Evolutionary conservation across 2,113 vertebrate genomes (phyloP).

Genomic region (Lophotis ruficrista): DNA sequence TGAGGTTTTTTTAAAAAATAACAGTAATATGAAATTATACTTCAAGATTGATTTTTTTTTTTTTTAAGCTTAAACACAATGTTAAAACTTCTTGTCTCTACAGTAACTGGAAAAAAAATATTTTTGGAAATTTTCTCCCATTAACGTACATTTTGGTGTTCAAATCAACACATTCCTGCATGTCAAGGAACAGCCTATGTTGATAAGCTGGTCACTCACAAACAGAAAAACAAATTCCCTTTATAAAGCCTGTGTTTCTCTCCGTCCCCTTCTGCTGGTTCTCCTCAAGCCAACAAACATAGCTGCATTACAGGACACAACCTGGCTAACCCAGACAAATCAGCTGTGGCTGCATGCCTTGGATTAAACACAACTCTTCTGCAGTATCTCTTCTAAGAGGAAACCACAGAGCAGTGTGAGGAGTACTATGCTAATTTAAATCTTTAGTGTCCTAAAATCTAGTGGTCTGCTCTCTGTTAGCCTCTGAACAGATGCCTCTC

Average conservation of each 20-base stretch:
- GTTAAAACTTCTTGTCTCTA: not conserved
- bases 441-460: not conserved
- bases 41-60: not conserved
- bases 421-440: not conserved
- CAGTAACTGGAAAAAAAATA: not conserved
- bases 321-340: not conserved
- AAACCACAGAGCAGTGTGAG: accelerated
- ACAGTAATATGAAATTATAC: not conserved
- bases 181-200: not conserved
- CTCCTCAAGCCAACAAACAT: not conserved
- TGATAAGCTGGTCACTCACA: not conserved
- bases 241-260: not conserved
- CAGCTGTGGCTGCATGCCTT: not conserved
- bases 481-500: not conserved
- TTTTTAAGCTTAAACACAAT: not conserved
- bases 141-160: not conserved
- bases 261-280: not conserved
- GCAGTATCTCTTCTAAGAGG: not conserved
- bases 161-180: not conserved
- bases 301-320: not conserved
- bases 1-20: not conserved
- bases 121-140: not conserved
- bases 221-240: not conserved
- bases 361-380: not conserved
- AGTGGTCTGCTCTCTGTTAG: accelerated